Conservation (phyloP, 2,888 invertebrate genomes). For the Dynastes maya region DNA sequence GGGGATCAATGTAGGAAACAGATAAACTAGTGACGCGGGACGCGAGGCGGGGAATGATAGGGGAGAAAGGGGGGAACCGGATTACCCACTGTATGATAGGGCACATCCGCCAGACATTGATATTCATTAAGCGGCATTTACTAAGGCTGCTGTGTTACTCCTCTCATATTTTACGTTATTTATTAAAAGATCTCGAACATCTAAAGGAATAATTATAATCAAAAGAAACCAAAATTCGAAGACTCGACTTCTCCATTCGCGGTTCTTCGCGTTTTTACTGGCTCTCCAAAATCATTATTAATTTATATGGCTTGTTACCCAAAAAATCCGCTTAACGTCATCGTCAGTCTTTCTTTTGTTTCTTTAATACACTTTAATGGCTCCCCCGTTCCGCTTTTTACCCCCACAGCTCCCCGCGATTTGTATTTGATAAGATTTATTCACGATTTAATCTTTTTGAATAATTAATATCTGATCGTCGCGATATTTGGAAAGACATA, state of each 20-base stretch:
- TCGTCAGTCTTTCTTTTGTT: conserved; percentile 62
- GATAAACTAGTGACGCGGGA: conserved; percentile 62
- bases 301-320: conserved; percentile 67
- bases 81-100: conserved; percentile 65
- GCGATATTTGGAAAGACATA: conserved; percentile 11
- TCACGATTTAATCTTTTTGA: conserved; percentile 26
- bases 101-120: conserved; percentile 64
- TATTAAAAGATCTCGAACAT: conserved; percentile 31
- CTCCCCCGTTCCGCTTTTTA: not conserved
- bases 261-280: conserved; percentile 30
- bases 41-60: conserved; percentile 57
- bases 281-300: conserved; percentile 62
- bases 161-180: conserved; percentile 43
- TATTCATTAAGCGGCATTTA: conserved; percentile 58
- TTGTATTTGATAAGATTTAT: conserved; percentile 37
- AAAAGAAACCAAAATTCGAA: conserved; percentile 37
- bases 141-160: conserved; percentile 45
- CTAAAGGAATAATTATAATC: conserved; percentile 40
- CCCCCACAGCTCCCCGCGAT: not conserved
- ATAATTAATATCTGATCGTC: conserved; percentile 38
- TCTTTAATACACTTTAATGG: conserved; percentile 57
- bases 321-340: conserved; percentile 65
- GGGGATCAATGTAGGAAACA: conserved; percentile 66
- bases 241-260: not conserved
- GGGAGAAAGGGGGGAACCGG: conserved; percentile 61